Evolutionary conservation across 2,888 invertebrate genomes (phyloP).

Genomic region (Melitaea athalia): DNA sequence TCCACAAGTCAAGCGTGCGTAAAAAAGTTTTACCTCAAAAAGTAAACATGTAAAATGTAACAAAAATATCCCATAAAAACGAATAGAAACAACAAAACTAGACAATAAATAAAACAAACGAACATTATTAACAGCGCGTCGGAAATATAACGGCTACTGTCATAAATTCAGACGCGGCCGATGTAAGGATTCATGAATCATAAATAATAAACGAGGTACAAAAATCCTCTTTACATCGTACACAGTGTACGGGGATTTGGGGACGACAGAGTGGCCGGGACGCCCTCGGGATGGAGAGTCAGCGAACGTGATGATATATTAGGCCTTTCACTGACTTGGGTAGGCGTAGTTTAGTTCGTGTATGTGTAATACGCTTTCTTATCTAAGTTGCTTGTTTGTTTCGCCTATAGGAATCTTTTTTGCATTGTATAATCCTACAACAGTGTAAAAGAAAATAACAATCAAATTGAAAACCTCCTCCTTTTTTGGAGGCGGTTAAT

Average conservation of each 20-base stretch:
- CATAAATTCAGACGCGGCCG: constrained; percentile 34
- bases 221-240: constrained; percentile 26
- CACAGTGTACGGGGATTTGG: background rate
- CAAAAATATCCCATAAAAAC: background rate
- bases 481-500: no score
- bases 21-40: no score
- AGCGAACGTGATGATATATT: background rate
- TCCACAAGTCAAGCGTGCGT: no score
- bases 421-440: no score
- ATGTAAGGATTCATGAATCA: constrained; percentile 36
- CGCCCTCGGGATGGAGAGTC: constrained; percentile 3
- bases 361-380: background rate
- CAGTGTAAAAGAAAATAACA: no score
- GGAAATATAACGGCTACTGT: constrained; percentile 17
- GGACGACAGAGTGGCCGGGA: background rate
- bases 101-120: constrained; percentile 16
- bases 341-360: no score
- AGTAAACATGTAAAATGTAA: no score
- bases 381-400: no score
- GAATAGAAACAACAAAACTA: background rate
- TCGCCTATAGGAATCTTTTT: no score
- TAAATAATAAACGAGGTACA: constrained; percentile 36
- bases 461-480: no score
- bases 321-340: background rate
- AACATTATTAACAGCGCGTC: constrained; percentile 6